Evolutionary conservation across 2,888 invertebrate species (phyloP), one percentile per base, ranked within the genome.

Genomic region (Zonitis immaculata): DNA sequence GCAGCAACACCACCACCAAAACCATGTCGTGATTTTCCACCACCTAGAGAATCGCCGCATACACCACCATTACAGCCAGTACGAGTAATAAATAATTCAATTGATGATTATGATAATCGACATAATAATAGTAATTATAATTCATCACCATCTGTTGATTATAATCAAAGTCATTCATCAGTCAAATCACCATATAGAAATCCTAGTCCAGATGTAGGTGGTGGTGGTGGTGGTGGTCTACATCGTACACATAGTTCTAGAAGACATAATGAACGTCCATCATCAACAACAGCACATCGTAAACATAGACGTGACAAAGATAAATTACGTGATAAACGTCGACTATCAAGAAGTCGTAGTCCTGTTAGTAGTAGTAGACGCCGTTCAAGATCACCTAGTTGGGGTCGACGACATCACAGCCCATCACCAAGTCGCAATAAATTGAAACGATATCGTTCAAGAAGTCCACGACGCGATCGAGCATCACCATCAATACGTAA

Each of bases 21-120:
- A 44, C 44, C 51, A 3, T 60, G 57, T 44, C 59, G 60, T 43
- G 62, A 75, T 72, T 49, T 73, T 76, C 66, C 76, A 76, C 53
- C 77, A 73, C 61, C 64, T 44, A 71, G 76, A 3, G 80, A 79
- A 46, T 88, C 88, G 1, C 88, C 88, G 0, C 88, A 88, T 71
- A 88, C 88, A 3, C 88, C 88, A 0, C 78, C 81, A 8, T 35
- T 52, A 20, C 25, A 44, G 4, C 44, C 49, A 8, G 9, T 9
- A 14, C 28, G 48, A 8, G 4, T 47, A 3, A 53, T 47, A 3
- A 53, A 53, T 42, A 50, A 50, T 44, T 56, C 56, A 7, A 25
- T 48, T 52, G 48, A 56, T 57, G 18, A 62, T 55, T 54, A 60
- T 47, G 62, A 64, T 54, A 54, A 65, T 60, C 54, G 67, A 58